Conservation (phyloP, 2,797 vertebrate genomes). For the Buceros bicornis region DNA sequence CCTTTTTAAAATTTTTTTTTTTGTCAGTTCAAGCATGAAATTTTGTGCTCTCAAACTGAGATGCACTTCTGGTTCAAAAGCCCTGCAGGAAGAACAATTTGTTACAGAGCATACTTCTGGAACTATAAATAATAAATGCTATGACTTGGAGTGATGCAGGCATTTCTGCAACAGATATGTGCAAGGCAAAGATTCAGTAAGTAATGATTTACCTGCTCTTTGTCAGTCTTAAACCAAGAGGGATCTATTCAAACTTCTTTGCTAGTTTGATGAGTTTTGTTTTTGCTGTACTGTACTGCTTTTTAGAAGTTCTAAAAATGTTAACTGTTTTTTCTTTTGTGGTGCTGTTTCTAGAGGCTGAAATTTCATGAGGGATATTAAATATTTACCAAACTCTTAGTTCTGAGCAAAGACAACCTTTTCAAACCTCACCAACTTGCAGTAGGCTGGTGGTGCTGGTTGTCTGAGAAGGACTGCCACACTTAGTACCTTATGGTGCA, state of each 20-base stretch:
- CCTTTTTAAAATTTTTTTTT: neutral
- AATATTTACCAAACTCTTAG: constrained; percentile 24
- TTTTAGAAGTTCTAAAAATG: neutral
- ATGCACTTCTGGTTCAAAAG: constrained; percentile 42
- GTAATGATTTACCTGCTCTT: constrained; percentile 4
- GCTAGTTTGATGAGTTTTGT: neutral
- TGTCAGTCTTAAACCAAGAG: neutral
- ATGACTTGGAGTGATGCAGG: neutral
- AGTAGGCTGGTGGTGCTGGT: neutral
- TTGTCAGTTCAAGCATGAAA: neutral
- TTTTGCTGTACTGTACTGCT: neutral
- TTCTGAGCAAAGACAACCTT: neutral
- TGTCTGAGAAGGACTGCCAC: neutral
- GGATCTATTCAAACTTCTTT: neutral
- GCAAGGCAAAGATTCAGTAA: constrained; percentile 12
- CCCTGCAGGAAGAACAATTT: constrained; percentile 40
- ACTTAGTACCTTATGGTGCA: neutral
- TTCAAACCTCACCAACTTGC: neutral
- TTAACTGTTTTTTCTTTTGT: neutral
- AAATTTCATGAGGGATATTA: neutral
- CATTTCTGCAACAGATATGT: neutral
- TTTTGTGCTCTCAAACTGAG: neutral
- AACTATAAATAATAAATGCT: constrained; percentile 59
- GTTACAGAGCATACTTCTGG: neutral
- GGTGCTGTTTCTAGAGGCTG: neutral